Conservation (phyloP, 2,113 vertebrate genomes). For the Narcine bancroftii region DNA sequence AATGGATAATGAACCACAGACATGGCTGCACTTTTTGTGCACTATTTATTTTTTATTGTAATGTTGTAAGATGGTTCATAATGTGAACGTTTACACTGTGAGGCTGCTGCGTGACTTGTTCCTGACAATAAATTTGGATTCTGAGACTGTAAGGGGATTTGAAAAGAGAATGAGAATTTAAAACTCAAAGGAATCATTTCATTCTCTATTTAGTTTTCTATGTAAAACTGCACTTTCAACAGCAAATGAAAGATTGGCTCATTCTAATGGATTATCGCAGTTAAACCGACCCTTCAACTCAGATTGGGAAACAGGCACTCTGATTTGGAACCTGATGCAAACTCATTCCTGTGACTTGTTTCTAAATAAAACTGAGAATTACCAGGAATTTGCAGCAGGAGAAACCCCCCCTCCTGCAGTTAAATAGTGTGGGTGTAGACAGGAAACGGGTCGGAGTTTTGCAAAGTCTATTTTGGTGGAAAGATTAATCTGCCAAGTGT, state of each 20-base stretch:
- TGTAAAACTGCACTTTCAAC: neutral
- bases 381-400: conserved; percentile 21
- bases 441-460: conserved; percentile 27
- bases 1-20: too few relatives aligned
- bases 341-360: neutral
- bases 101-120: too few relatives aligned
- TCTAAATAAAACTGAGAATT: conserved; percentile 25
- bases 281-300: neutral
- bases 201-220: neutral
- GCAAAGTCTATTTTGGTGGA: conserved; percentile 17
- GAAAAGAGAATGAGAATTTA: too few relatives aligned
- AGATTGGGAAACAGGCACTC: neutral
- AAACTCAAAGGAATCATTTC: neutral
- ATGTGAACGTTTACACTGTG: too few relatives aligned
- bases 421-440: conserved; percentile 23
- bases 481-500: conserved; percentile 13
- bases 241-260: neutral
- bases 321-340: neutral
- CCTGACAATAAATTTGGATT: too few relatives aligned
- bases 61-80: too few relatives aligned
- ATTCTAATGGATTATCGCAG: neutral
- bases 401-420: neutral
- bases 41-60: too few relatives aligned
- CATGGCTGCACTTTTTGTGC: too few relatives aligned
- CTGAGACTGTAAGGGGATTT: too few relatives aligned